These are phyloP conservation scores for Saturnia pavonia DNA, from an alignment of 2,888 invertebrate species.

Conservation along the genomic window DNA sequence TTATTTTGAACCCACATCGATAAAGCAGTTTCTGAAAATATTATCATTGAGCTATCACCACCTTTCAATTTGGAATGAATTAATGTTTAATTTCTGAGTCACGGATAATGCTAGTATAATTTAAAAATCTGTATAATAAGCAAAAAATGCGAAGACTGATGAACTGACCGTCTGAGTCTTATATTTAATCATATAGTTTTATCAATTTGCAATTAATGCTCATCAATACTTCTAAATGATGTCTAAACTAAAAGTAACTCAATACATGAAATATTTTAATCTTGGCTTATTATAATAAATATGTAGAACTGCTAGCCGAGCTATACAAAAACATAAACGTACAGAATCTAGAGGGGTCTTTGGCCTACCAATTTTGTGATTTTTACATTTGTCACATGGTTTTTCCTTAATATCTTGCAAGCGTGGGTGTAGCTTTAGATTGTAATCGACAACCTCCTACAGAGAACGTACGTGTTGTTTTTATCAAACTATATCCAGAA, in stretches of 20 bases:
- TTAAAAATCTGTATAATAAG: background rate
- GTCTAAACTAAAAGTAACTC: background rate
- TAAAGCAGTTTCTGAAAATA: background rate
- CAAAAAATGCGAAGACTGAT: background rate
- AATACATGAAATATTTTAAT: too few species aligned
- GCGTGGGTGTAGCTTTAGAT: conserved; percentile 18
- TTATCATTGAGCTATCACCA: background rate
- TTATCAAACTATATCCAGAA: conserved; percentile 18
- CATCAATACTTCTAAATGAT: background rate
- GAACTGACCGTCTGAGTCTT: background rate
- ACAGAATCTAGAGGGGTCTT: background rate
- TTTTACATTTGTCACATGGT: conserved; percentile 17
- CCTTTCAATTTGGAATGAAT: background rate
- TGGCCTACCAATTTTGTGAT: conserved; percentile 9
- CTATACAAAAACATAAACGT: background rate
- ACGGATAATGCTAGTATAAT: background rate
- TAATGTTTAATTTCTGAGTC: background rate
- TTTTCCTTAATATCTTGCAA: conserved; percentile 18
- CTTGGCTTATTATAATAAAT: background rate
- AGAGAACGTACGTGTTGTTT: conserved; percentile 18
- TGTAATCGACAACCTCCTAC: conserved; percentile 17
- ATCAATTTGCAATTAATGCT: background rate
- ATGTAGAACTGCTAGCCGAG: background rate
- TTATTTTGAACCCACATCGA: background rate
- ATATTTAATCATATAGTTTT: background rate